A percentile compares a stretch with the other conserved stretches of the same genome.
Evolutionary conservation across 2,888 invertebrate genomes (phyloP).

Genomic region (Limnephilus auricula): DNA sequence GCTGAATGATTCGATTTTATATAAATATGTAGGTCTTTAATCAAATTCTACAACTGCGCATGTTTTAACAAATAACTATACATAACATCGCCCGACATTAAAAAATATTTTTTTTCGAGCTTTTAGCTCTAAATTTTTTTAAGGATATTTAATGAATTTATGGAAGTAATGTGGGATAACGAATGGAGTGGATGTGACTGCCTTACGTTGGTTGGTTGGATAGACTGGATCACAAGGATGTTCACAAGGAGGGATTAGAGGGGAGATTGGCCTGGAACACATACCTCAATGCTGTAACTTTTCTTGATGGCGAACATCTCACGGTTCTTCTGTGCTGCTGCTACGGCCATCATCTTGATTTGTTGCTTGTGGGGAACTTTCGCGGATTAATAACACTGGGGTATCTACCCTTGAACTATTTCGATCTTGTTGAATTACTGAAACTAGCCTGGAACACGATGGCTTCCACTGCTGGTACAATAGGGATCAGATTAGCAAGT

Average conservation of each 20-base stretch:
- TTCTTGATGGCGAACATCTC: constrained; percentile 98
- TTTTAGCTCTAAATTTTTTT: not conserved
- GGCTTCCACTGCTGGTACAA: constrained; percentile 73
- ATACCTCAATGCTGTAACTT: constrained; percentile 98
- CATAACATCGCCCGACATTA: too few relatives aligned
- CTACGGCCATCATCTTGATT: constrained; percentile 88
- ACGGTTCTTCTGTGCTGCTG: constrained; percentile 95
- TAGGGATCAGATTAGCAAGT: constrained; percentile 76
- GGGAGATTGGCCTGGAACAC: not conserved
- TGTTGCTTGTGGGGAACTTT: constrained; percentile 47
- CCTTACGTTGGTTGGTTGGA: too few relatives aligned
- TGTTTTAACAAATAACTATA: not conserved
- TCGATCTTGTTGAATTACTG: constrained; percentile 70
- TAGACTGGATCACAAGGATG: too few relatives aligned
- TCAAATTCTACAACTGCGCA: too few relatives aligned
- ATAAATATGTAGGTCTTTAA: not conserved
- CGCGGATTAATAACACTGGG: constrained; percentile 50
- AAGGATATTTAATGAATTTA: not conserved
- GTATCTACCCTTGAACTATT: constrained; percentile 61
- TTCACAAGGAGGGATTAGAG: not conserved
- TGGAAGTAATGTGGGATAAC: not conserved
- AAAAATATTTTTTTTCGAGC: not conserved
- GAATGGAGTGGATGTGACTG: too few relatives aligned
- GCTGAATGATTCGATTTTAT: not conserved
- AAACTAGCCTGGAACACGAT: constrained; percentile 73